A percentile compares a stretch with the other conserved stretches of the same genome.
These are phyloP conservation scores for Zaprionus taronus DNA, from an alignment of 1,140 invertebrate genomes.

Conservation along the genomic window DNA sequence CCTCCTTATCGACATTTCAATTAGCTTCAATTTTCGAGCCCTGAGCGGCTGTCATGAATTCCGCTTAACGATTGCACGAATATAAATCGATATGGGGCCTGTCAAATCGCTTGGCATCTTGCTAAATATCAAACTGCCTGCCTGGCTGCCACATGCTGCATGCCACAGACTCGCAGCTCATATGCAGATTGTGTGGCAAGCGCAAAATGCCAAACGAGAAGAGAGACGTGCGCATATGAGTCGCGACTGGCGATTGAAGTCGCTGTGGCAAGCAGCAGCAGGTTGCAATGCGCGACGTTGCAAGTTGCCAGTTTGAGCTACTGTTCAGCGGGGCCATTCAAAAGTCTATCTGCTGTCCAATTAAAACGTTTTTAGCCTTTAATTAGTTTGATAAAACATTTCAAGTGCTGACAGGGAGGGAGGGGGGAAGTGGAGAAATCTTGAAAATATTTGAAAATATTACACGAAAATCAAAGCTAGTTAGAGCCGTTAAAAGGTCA, in stretches of 20 bases:
- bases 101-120: slow-evolving; percentile 80
- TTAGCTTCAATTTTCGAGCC: slow-evolving; percentile 66
- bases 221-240: background rate
- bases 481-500: background rate
- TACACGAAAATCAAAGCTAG: background rate
- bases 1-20: slow-evolving; percentile 77
- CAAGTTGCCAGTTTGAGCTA: slow-evolving; percentile 29
- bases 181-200: slow-evolving; percentile 74
- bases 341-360: slow-evolving; percentile 77
- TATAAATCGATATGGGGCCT: slow-evolving; percentile 66
- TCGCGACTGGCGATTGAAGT: slow-evolving; percentile 26
- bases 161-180: slow-evolving; percentile 52
- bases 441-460: slow-evolving; percentile 6
- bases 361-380: slow-evolving; percentile 78
- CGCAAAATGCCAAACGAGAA: slow-evolving; percentile 62
- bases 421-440: slow-evolving; percentile 27
- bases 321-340: slow-evolving; percentile 59
- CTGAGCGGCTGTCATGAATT: slow-evolving; percentile 47
- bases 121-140: slow-evolving; percentile 56
- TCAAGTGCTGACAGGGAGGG: slow-evolving; percentile 36
- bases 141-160: slow-evolving; percentile 27
- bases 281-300: background rate
- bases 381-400: slow-evolving; percentile 72
- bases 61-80: slow-evolving; percentile 25
- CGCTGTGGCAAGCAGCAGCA: slow-evolving; percentile 20